Evolutionary conservation across 2,113 vertebrate species (phyloP).

Genomic region (Calonectris borealis): DNA sequence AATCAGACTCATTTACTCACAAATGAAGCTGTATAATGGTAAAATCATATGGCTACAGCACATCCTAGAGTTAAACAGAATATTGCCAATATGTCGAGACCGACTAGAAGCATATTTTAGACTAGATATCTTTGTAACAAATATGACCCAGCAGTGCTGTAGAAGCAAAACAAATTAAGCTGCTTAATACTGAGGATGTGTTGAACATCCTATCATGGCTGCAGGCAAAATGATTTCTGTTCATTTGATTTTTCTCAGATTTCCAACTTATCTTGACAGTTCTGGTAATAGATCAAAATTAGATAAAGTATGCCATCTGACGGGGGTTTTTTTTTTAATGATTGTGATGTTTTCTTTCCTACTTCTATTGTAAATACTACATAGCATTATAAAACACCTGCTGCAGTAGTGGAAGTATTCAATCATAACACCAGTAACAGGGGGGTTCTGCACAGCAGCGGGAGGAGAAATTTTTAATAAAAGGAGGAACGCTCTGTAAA

Average conservation of each 20-base stretch:
- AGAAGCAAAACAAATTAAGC: not conserved
- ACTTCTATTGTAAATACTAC: not conserved
- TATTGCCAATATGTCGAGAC: not conserved
- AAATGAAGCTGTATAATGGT: not conserved
- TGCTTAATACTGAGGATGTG: not conserved
- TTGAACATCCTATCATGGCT: not conserved
- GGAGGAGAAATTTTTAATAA: not conserved
- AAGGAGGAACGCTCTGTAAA: not conserved
- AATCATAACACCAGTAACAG: not conserved
- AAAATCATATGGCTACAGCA: not conserved
- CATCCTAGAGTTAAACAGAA: not conserved
- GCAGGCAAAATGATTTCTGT: not conserved
- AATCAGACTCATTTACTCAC: not conserved
- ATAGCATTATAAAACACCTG: not conserved
- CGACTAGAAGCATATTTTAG: not conserved
- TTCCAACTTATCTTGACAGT: not conserved
- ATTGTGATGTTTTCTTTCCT: not conserved
- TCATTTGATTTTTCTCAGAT: not conserved
- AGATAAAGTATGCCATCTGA: not conserved
- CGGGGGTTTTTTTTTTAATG: not conserved
- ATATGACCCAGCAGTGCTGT: not conserved
- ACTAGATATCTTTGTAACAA: not conserved
- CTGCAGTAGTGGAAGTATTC: not conserved
- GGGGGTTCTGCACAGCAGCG: not conserved
- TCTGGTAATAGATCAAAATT: not conserved